These are phyloP conservation scores for Hedya salicella DNA, from an alignment of 2,888 invertebrate species.

Conservation along the genomic window DNA sequence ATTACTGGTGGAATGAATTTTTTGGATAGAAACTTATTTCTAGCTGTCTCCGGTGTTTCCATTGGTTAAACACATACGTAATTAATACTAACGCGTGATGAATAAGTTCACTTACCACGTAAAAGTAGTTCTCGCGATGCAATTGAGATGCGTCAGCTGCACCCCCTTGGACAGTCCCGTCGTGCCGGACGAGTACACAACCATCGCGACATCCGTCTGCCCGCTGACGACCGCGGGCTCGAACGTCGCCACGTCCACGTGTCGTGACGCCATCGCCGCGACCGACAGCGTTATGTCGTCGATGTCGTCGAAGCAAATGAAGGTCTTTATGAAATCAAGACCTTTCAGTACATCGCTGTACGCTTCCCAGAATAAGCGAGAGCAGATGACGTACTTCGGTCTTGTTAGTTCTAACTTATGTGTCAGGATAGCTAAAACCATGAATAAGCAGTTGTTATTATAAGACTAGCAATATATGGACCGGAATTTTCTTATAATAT, in stretches of 20 bases:
- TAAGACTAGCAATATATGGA: no score
- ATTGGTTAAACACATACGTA: no score
- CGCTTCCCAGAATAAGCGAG: constrained; percentile 12
- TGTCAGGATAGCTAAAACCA: constrained; percentile 2
- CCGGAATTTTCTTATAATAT: no score
- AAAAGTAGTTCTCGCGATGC: neutral
- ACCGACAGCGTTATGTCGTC: neutral
- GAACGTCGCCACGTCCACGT: neutral
- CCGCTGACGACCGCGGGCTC: neutral
- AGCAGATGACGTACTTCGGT: constrained; percentile 8
- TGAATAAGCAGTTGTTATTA: no score
- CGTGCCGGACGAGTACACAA: constrained; percentile 1
- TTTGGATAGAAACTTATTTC: no score
- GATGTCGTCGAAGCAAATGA: constrained; percentile 6
- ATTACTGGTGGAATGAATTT: no score
- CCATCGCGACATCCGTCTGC: neutral
- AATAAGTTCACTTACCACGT: neutral
- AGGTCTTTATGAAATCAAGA: constrained; percentile 9
- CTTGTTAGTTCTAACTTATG: constrained; percentile 15
- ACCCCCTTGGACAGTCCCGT: constrained; percentile 8
- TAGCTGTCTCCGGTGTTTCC: no score
- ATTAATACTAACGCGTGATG: no score
- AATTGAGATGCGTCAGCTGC: constrained; percentile 7
- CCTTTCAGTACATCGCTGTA: neutral
- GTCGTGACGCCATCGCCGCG: neutral